phyloP scores from a whole-genome alignment of 2,113 vertebrate genomes.

The Elaphurus davidianus region DNA sequence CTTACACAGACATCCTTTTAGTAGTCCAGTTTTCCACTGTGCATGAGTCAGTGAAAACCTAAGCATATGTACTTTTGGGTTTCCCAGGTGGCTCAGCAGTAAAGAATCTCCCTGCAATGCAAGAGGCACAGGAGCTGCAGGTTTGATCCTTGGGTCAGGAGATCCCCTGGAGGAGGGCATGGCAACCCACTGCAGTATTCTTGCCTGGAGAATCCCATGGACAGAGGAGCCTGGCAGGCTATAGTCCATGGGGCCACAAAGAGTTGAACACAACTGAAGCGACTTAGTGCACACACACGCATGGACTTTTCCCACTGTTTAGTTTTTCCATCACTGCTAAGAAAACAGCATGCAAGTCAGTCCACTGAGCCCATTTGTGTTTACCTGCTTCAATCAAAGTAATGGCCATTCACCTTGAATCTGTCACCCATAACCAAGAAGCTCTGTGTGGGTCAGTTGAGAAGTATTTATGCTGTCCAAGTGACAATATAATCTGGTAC shows the following conservation, averaged over 20 bases:
- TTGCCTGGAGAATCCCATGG: not conserved
- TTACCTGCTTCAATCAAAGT: not conserved
- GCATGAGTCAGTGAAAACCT: not conserved
- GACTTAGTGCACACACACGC: not conserved
- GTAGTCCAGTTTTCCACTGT: not conserved
- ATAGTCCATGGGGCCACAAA: not conserved
- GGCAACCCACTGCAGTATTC: not conserved
- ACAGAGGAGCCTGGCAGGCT: not conserved
- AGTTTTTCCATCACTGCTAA: not conserved
- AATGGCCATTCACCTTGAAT: not conserved
- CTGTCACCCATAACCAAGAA: not conserved
- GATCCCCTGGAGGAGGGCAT: not conserved
- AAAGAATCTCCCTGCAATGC: not conserved
- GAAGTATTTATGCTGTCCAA: not conserved
- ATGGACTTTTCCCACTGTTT: not conserved
- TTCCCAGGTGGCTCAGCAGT: not conserved
- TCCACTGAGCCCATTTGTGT: not conserved
- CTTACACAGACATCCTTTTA: not conserved
- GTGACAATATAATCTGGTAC: not conserved
- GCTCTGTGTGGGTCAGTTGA: not conserved
- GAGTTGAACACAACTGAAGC: not conserved
- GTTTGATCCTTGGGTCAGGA: not conserved
- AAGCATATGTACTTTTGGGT: not conserved
- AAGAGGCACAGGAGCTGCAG: not conserved
- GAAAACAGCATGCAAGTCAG: not conserved